Evolutionary conservation across 2,888 invertebrate genomes (phyloP), one percentile per base, ranked within the genome.

Genomic region (Chromoteleia sp.): DNA sequence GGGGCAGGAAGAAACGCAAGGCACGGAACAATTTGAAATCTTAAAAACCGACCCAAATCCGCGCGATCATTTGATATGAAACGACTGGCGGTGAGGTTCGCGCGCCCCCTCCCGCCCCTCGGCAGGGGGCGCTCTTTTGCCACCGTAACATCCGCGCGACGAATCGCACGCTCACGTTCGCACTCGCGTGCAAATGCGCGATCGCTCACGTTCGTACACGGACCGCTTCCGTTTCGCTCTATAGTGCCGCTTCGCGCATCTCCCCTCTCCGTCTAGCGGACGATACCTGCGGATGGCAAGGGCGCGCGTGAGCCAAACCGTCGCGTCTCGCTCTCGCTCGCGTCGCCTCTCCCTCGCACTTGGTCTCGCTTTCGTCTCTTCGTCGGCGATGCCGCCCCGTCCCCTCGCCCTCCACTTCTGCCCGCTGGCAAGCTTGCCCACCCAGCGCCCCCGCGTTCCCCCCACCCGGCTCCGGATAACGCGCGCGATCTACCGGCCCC

Each of bases 271-370:
- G 83, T 56, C 76, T 63, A 79, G n/a, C n/a, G n/a, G 79, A 59
- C 79, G 83, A 83, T 84, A 74, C 86, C 89, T 87, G 71, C 71
- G 7, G 87, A 85, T 87, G 87, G 88, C 88, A 88, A 89, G 88
- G 90, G 88, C 89, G 89, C 88, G 88, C 88, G 89, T 89, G 89
- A 88, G 89, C 73, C 78, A 76, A 65, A 54, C 41, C 25, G 14
- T 10, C 15, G 8, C 25, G 17, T 61, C 43, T 52, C 33, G 29
- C 43, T 73, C 48, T 1, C 19, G 8, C 33, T 30, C 58, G 56
- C 83, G n/a, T 77, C 36, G 43, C 77, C 68, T 78, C 71, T 71
- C 79, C 14, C 76, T 78, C 70, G 67, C 81, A 65, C 84, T 81
- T 63, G 78, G 78, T 84, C 82, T 56, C 73, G 83, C 82, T 48